Percentiles rank a stretch among this genome's conserved stretches.
Evolutionary conservation across 2,797 vertebrate genomes (phyloP).

Genomic region (Rhinella marina): DNA sequence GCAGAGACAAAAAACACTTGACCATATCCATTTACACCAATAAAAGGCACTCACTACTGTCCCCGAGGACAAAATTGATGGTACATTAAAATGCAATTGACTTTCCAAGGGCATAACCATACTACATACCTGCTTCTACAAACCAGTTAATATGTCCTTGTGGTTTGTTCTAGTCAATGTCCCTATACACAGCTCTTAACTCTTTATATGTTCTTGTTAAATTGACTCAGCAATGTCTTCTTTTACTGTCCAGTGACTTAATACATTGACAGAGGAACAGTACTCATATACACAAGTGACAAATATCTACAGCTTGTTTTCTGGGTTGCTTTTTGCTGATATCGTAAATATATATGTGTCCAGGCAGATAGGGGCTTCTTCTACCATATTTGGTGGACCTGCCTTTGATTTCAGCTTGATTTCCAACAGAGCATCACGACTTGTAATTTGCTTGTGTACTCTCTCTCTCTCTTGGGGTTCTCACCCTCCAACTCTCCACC

Average conservation of each 20-base stretch:
- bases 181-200: conserved; percentile 42
- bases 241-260: conserved; percentile 5
- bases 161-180: conserved; percentile 34
- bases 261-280: not conserved
- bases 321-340: not conserved
- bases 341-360: not conserved
- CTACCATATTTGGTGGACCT: too few species aligned
- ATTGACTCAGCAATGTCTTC: conserved; percentile 20
- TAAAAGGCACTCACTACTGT: conserved; percentile 57
- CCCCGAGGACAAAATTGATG: conserved; percentile 46
- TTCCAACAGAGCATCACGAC: too few species aligned
- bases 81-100: conserved; percentile 58
- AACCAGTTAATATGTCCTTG: conserved; percentile 50
- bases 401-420: too few species aligned
- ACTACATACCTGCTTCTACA: conserved; percentile 44
- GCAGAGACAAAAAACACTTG: conserved; percentile 47
- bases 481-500: too few species aligned
- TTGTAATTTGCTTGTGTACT: too few species aligned
- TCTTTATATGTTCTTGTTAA: conserved; percentile 7
- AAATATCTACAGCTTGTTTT: not conserved
- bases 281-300: not conserved
- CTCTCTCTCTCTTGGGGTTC: too few species aligned
- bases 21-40: conserved; percentile 57
- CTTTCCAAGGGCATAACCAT: conserved; percentile 59
- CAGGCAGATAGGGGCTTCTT: too few species aligned